phyloP scores from a whole-genome alignment of 2,113 vertebrate genomes.

The Nothoprocta perdicaria region DNA sequence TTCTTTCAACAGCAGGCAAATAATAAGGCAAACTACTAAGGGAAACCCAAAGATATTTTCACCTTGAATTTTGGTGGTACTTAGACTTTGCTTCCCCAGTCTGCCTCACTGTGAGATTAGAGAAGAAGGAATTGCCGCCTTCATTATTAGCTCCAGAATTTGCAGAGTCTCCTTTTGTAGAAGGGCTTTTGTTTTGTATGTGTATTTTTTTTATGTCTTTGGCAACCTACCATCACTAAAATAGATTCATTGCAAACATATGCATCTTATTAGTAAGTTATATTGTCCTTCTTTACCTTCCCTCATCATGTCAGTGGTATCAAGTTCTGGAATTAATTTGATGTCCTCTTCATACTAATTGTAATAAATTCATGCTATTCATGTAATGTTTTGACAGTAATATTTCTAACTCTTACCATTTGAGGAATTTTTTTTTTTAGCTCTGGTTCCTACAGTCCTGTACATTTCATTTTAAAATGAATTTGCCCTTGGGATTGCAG shows the following conservation, averaged over 20 bases:
- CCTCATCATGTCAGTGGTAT: constrained; percentile 5
- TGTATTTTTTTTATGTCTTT: not conserved
- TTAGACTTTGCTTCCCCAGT: constrained; percentile 12
- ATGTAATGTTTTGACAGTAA: not conserved
- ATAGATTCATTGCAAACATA: constrained; percentile 15
- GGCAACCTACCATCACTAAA: constrained; percentile 11
- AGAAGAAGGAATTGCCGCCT: constrained; percentile 30
- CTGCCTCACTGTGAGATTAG: not conserved
- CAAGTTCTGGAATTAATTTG: constrained; percentile 48
- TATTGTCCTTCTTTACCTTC: constrained; percentile 34
- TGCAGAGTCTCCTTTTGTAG: constrained; percentile 7
- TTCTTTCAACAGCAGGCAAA: not conserved
- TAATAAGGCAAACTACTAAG: not conserved
- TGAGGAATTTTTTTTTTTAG: not conserved
- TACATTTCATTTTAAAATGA: not conserved
- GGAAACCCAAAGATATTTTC: not conserved
- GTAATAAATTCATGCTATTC: not conserved
- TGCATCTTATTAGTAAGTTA: not conserved
- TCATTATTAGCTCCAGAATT: constrained; percentile 54
- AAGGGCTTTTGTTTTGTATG: not conserved
- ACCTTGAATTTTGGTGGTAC: not conserved
- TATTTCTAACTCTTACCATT: not conserved
- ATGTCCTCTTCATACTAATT: constrained; percentile 1
- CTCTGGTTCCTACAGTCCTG: not conserved
- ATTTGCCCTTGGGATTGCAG: not conserved